Conservation (phyloP, 2,113 vertebrate species). For the Anolis sagrei region DNA sequence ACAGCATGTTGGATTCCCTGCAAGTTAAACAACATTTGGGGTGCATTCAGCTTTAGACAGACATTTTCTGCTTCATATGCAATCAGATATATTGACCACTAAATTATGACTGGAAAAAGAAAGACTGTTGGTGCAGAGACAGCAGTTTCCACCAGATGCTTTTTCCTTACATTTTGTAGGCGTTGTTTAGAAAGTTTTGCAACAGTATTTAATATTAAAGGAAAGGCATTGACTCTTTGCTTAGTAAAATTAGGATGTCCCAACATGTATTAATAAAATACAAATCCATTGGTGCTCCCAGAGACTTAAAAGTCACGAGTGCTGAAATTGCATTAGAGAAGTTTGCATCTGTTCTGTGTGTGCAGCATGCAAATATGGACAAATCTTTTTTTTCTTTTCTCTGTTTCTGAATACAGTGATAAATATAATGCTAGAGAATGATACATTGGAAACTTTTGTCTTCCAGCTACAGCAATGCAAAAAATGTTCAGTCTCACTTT, state of each 20-base stretch:
- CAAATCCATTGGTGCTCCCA: conserved; percentile 38
- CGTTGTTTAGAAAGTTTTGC: conserved; percentile 64
- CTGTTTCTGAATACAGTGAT: conserved; percentile 30
- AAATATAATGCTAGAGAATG: not conserved
- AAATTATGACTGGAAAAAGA: conserved; percentile 23
- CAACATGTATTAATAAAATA: conserved; percentile 31
- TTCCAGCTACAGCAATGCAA: conserved; percentile 35
- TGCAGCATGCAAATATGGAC: not conserved
- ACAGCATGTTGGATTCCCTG: not conserved
- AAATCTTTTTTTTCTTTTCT: conserved; percentile 16
- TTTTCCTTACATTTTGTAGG: conserved; percentile 72
- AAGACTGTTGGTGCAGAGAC: conserved; percentile 53
- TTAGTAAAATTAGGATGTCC: conserved; percentile 55
- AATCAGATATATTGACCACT: conserved; percentile 31
- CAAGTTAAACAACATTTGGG: conserved; percentile 36
- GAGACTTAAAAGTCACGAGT: conserved; percentile 33
- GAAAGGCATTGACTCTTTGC: conserved; percentile 60
- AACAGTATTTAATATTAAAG: conserved; percentile 65
- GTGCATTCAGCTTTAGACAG: conserved; percentile 20
- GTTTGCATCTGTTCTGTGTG: not conserved
- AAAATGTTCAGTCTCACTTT: conserved; percentile 23
- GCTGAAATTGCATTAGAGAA: conserved; percentile 37
- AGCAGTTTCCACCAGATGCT: conserved; percentile 57
- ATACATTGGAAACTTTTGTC: conserved; percentile 25
- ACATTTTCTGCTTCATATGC: conserved; percentile 11